Percentiles rank a stretch among this genome's conserved stretches.
These are phyloP conservation scores for Meleagris gallopavo DNA, from an alignment of 2,113 vertebrate species.

Conservation along the genomic window DNA sequence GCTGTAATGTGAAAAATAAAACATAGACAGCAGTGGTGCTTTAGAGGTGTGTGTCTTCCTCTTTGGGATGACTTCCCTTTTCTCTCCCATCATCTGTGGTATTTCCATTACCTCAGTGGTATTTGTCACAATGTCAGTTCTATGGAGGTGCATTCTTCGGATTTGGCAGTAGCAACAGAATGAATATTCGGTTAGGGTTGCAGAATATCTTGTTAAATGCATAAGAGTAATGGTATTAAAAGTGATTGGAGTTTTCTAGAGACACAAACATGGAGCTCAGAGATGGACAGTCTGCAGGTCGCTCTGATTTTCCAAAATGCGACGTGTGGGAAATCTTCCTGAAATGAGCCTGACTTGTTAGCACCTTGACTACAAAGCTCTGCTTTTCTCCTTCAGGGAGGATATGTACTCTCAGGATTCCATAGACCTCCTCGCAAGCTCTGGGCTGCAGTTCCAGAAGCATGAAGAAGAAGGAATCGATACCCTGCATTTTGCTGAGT, in stretches of 20 bases:
- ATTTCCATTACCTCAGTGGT: accelerated
- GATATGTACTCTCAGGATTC: conserved; percentile 99
- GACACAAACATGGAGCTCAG: neutral
- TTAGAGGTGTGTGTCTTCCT: neutral
- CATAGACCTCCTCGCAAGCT: conserved; percentile 96
- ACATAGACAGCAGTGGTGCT: neutral
- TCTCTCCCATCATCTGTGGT: neutral
- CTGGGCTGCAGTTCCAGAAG: conserved; percentile 97
- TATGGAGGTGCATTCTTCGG: neutral
- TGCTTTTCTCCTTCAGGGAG: conserved; percentile 80
- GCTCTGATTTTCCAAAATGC: neutral
- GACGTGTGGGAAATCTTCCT: neutral
- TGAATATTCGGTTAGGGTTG: neutral
- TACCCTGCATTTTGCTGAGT: conserved; percentile 95
- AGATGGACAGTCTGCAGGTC: neutral
- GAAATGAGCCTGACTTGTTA: neutral
- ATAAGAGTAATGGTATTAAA: neutral
- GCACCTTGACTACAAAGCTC: neutral
- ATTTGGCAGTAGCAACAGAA: neutral
- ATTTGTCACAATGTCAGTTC: neutral
- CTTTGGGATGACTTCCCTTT: neutral
- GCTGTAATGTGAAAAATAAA: conserved; percentile 9
- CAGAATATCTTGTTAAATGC: neutral
- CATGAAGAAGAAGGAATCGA: conserved; percentile 97
- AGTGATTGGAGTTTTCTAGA: neutral